Evolutionary conservation across 1,140 invertebrate species (phyloP), one percentile per base, ranked within the genome.

Genomic region (Hyphantria cunea): DNA sequence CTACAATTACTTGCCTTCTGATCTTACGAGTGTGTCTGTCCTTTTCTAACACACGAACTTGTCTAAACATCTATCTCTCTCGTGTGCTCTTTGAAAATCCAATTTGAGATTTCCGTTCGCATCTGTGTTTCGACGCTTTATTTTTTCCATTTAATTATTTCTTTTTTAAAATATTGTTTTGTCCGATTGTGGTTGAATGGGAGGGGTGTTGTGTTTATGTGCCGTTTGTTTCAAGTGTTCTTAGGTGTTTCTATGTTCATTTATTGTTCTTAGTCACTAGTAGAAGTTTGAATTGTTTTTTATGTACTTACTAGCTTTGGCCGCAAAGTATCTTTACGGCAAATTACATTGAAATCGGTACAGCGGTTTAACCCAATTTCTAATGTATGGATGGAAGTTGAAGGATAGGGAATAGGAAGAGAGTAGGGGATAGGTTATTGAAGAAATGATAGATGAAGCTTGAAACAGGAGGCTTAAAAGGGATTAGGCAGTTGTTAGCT

Each of bases 1-100:
- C 84, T 87, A 87, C 84, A 87, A 81, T 87, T 84, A 85, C 81
- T 84, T 83, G 78, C 78, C 82, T 83, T 83, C 80, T 82, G 72
- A 70, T 81, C 64, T 68, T 7, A 39, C 68, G 70, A 70, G 64
- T 53, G 67, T 78, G 48, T 48, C 58, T 49, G 34, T 82, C 80
- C 66, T 67, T 61, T 44, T 79, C 72, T 59, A 42, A 41, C 72
- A 14, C 33, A 56, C 31, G 10, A 12, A 14, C n/a, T 25, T 6
- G 6, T 11, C 10, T 34, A 54, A 73, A 63, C 4, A 9, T 50
- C 42, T 52, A 53, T 80, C 74, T 64, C 58, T 47, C 13, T 82
- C 67, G 10, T 15, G 52, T 13, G 59, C 47, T 68, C 71, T 76
- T 80, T 78, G 68, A 54, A 69, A 74, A 76, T 73, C 52, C 68